Conservation (phyloP, 2,797 vertebrate species). For the Mus minutoides region DNA sequence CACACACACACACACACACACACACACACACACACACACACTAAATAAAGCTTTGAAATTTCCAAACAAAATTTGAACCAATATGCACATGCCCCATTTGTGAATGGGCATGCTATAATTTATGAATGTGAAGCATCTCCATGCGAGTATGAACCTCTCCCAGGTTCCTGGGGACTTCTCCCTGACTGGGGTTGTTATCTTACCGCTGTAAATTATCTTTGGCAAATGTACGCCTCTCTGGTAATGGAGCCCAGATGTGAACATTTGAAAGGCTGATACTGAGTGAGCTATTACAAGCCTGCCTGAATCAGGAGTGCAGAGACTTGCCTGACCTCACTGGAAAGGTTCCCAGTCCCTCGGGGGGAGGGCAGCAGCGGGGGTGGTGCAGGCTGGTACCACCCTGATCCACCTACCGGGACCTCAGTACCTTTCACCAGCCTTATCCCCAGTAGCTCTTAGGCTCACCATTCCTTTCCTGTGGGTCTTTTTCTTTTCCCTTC, state of each 20-base stretch:
- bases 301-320: background rate
- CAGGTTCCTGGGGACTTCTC: background rate
- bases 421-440: background rate
- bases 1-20: background rate
- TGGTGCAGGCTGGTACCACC: slow-evolving; percentile 38
- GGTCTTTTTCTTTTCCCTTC: background rate
- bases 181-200: slow-evolving; percentile 52
- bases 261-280: slow-evolving; percentile 30
- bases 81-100: background rate
- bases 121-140: slow-evolving; percentile 21
- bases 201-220: slow-evolving; percentile 71
- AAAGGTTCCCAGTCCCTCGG: background rate
- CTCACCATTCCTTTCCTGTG: no score
- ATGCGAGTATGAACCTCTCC: background rate
- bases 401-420: background rate
- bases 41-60: background rate
- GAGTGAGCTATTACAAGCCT: background rate
- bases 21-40: no score
- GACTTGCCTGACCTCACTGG: slow-evolving; percentile 25
- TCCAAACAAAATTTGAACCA: background rate
- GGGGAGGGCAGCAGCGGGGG: background rate
- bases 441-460: background rate
- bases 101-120: background rate
- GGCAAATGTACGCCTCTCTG: slow-evolving; percentile 68
- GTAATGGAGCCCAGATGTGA: slow-evolving; percentile 80